phyloP scores from a whole-genome alignment of 2,113 vertebrate genomes.

The Beaufortia kweichowensis region DNA sequence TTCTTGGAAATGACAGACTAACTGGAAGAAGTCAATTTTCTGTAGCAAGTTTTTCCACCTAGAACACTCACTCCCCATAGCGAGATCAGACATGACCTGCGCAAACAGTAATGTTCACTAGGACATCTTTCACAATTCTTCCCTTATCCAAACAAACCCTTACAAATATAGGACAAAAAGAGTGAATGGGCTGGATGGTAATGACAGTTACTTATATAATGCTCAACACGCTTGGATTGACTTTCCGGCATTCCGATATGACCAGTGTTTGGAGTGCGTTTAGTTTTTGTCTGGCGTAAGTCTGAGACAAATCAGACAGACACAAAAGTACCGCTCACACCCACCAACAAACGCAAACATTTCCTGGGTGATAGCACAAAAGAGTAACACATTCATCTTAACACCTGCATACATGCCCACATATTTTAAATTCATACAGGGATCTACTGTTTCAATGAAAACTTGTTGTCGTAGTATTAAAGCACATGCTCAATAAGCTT shows the following conservation, averaged over 20 bases:
- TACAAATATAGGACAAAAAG: background rate
- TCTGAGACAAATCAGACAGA: background rate
- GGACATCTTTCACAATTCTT: background rate
- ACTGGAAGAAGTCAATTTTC: too few relatives aligned
- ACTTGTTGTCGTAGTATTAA: background rate
- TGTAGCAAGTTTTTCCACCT: background rate
- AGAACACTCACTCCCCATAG: background rate
- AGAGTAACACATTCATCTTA: background rate
- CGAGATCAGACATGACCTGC: constrained; percentile 16
- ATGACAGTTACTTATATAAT: background rate
- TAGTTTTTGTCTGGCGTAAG: background rate
- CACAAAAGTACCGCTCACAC: background rate
- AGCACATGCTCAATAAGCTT: background rate
- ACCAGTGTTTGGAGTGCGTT: background rate
- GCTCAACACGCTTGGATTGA: background rate
- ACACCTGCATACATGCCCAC: background rate
- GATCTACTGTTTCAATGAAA: too few relatives aligned
- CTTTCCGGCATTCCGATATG: background rate
- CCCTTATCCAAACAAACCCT: background rate
- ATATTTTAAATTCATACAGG: too few relatives aligned
- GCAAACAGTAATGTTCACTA: too few relatives aligned
- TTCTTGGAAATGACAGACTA: background rate
- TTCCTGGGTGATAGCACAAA: background rate
- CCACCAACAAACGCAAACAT: background rate
- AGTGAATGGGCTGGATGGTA: background rate